phyloP scores from a whole-genome alignment of 2,113 vertebrate genomes.

The Hipposideros armiger region DNA sequence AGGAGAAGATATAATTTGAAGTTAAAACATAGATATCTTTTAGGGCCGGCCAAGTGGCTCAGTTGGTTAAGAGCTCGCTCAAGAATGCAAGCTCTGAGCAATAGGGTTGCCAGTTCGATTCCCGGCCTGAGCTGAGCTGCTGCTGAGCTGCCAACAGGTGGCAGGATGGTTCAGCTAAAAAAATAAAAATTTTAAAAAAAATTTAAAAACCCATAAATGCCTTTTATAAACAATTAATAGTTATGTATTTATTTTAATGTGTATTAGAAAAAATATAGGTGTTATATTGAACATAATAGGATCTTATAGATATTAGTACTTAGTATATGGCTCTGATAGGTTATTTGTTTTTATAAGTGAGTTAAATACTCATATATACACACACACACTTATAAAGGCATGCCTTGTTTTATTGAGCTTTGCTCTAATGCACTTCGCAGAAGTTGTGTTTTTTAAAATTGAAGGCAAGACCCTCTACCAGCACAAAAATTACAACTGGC shows the following conservation, averaged over 20 bases:
- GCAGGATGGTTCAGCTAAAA: too few relatives aligned
- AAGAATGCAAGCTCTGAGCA: too few relatives aligned
- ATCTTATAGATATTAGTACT: not conserved
- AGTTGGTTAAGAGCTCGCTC: too few relatives aligned
- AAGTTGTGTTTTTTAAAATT: not conserved
- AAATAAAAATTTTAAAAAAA: too few relatives aligned
- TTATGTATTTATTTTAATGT: not conserved
- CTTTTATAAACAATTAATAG: not conserved
- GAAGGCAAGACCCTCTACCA: not conserved
- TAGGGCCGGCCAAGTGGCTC: not conserved
- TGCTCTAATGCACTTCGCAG: not conserved
- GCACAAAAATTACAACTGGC: not conserved
- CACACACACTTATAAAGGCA: not conserved
- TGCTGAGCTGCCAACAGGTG: too few relatives aligned
- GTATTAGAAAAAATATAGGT: not conserved
- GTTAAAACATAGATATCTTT: not conserved
- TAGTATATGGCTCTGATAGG: not conserved
- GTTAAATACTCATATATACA: not conserved
- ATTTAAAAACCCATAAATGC: not conserved
- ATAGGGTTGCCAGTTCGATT: too few relatives aligned
- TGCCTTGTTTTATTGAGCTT: not conserved
- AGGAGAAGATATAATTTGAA: not conserved
- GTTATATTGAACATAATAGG: not conserved
- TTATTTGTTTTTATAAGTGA: constrained; percentile 8
- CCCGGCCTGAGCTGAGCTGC: too few relatives aligned